These are phyloP conservation scores for Ephestia elutella DNA, from an alignment of 1,140 invertebrate species.

Conservation along the genomic window DNA sequence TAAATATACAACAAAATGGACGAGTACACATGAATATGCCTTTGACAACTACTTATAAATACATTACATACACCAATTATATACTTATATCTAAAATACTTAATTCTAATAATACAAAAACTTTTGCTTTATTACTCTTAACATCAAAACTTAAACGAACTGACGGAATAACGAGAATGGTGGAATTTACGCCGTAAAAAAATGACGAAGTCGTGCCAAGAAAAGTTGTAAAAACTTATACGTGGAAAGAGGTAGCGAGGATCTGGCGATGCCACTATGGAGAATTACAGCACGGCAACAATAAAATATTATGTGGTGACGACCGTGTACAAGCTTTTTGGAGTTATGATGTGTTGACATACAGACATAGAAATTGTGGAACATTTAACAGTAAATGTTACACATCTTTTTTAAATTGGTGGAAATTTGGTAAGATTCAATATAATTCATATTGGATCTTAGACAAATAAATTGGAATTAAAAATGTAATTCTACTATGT, in stretches of 20 bases:
- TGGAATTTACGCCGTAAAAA: background rate
- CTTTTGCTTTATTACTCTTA: background rate
- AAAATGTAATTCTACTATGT: too few relatives aligned
- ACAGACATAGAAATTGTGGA: constrained; percentile 4
- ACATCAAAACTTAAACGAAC: constrained; percentile 4
- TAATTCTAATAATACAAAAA: too few relatives aligned
- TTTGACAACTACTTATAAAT: too few relatives aligned
- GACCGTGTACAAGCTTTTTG: background rate
- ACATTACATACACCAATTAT: too few relatives aligned
- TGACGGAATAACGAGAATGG: constrained; percentile 1
- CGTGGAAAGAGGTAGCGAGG: background rate
- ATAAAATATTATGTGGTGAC: constrained; percentile 19
- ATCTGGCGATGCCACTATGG: background rate
- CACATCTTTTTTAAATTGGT: too few relatives aligned
- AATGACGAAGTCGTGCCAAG: background rate
- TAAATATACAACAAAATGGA: too few relatives aligned
- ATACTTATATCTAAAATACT: too few relatives aligned
- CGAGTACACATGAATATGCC: too few relatives aligned
- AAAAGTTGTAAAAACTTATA: constrained; percentile 3
- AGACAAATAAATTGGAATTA: too few relatives aligned
- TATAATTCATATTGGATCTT: too few relatives aligned
- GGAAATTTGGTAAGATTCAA: too few relatives aligned
- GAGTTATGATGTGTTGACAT: constrained; percentile 6
- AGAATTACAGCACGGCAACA: background rate
- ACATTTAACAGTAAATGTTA: background rate